Conservation (phyloP, 1,140 invertebrate genomes). For the Varroa destructor region DNA sequence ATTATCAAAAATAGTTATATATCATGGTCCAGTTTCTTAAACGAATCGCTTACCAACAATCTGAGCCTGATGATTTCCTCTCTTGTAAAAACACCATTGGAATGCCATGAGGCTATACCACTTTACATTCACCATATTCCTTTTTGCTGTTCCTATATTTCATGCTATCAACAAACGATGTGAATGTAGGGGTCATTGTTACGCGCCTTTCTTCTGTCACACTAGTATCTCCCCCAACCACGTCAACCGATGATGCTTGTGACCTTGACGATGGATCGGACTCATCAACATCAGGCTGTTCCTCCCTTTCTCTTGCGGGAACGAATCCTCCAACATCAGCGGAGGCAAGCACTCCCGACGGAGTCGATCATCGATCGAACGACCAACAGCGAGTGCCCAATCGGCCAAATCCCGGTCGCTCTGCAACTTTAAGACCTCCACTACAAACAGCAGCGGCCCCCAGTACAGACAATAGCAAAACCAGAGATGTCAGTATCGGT, state of each 20-base stretch:
- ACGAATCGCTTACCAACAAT: no score
- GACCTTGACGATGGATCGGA: conserved; percentile 20
- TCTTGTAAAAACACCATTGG: no score
- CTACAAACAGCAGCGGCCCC: background rate
- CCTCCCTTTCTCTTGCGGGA: background rate
- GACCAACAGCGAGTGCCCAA: no score
- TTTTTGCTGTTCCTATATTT: no score
- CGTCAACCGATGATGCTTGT: background rate
- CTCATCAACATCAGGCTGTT: conserved; percentile 22
- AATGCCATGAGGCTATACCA: no score
- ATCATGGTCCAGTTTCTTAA: no score
- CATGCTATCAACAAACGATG: no score
- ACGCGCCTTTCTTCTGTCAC: conserved; percentile 2
- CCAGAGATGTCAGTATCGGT: conserved; percentile 15
- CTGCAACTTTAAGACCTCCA: background rate
- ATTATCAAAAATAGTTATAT: no score
- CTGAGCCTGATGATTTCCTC: no score
- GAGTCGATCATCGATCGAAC: no score
- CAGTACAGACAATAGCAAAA: conserved; percentile 6
- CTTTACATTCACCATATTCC: no score
- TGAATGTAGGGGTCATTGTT: background rate
- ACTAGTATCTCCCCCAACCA: background rate
- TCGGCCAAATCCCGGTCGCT: no score
- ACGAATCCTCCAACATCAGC: background rate
- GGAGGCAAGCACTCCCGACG: background rate